phyloP scores from a whole-genome alignment of 2,797 vertebrate species.

The Manis pentadactyla region DNA sequence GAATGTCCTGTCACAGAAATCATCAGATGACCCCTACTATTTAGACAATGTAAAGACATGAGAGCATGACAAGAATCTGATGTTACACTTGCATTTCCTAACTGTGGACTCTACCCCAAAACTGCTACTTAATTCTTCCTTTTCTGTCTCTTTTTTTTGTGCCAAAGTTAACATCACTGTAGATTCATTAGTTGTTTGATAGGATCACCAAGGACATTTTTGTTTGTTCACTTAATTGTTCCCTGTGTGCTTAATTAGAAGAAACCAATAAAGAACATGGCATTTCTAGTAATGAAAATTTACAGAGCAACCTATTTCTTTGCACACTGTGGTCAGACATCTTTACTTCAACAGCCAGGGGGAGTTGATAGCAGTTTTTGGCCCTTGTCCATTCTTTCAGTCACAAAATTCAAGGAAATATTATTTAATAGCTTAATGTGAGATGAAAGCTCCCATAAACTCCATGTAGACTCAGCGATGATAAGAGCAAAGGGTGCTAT shows the following conservation, averaged over 20 bases:
- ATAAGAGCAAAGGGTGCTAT: not conserved
- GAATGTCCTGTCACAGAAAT: not conserved
- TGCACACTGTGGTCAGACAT: not conserved
- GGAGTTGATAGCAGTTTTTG: not conserved
- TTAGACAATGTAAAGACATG: not conserved
- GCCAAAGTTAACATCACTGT: not conserved
- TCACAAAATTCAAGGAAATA: not conserved
- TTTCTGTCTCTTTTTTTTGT: not conserved
- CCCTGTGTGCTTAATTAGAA: not conserved
- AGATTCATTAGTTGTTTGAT: not conserved
- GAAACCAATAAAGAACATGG: not conserved
- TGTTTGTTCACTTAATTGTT: not conserved
- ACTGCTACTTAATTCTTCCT: not conserved
- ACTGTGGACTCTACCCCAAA: not conserved
- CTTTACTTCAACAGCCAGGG: not conserved
- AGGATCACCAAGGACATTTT: not conserved
- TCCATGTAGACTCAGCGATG: not conserved
- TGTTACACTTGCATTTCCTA: not conserved
- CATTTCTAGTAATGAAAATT: not conserved
- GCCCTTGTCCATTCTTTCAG: not conserved
- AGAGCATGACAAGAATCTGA: not conserved
- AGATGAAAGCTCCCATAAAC: not conserved
- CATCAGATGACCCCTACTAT: not conserved
- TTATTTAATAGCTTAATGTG: not conserved
- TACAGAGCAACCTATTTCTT: not conserved